Conservation (phyloP, 2,888 invertebrate species). For the Antheraea assamensis region DNA sequence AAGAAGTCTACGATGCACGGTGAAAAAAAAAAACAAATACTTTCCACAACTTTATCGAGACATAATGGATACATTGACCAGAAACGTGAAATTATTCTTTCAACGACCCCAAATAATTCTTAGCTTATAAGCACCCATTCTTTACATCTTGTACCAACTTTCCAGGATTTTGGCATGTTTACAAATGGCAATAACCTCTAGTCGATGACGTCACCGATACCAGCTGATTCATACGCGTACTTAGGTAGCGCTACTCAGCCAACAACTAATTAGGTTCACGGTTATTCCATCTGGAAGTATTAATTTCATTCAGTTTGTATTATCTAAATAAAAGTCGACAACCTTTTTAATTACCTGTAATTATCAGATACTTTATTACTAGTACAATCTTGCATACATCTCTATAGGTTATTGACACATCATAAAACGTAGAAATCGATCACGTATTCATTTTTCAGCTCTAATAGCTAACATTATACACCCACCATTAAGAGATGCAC, state of each 20-base stretch:
- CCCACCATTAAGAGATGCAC: too few relatives aligned
- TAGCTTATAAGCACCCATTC: slow-evolving; percentile 12
- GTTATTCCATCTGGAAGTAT: not conserved
- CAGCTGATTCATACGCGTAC: slow-evolving; percentile 33
- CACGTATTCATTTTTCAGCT: too few relatives aligned
- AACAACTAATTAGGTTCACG: slow-evolving; percentile 10
- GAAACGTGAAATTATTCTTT: slow-evolving; percentile 11
- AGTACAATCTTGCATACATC: not conserved
- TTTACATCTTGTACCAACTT: slow-evolving; percentile 22
- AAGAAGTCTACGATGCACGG: not conserved
- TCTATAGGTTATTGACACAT: not conserved
- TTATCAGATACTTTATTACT: not conserved
- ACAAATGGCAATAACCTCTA: slow-evolving; percentile 36
- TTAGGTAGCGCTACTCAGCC: slow-evolving; percentile 17
- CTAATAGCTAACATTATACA: too few relatives aligned
- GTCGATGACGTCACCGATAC: slow-evolving; percentile 31
- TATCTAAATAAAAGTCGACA: not conserved
- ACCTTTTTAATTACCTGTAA: slow-evolving; percentile 8
- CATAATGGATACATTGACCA: slow-evolving; percentile 14
- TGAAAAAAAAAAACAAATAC: not conserved
- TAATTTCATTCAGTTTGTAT: not conserved
- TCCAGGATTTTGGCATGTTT: slow-evolving; percentile 31
- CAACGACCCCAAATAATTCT: slow-evolving; percentile 13
- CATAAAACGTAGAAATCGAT: not conserved
- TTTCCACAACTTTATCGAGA: not conserved